Percentiles rank a stretch among this genome's conserved stretches.
Conservation (phyloP, 2,113 vertebrate genomes). For the Egretta garzetta region DNA sequence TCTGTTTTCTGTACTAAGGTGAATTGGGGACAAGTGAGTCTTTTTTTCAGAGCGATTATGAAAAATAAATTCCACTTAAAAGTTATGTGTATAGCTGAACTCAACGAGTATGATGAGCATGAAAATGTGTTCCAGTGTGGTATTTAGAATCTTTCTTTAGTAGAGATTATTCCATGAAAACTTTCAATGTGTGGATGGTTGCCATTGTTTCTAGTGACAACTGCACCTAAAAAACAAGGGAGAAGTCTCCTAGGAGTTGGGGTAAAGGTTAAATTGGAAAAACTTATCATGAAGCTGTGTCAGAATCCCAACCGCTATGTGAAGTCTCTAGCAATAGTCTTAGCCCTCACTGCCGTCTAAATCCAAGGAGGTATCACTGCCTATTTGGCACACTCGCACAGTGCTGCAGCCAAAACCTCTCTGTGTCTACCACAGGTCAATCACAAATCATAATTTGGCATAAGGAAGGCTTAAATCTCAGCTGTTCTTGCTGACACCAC, state of each 20-base stretch:
- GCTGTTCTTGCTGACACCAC: neutral
- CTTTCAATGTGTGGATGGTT: neutral
- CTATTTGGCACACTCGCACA: neutral
- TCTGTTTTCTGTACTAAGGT: neutral
- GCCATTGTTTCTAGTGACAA: neutral
- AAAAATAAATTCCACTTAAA: neutral
- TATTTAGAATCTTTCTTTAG: neutral
- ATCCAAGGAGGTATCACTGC: neutral
- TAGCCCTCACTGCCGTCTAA: neutral
- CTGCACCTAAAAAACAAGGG: neutral
- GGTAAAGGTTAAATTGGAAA: neutral
- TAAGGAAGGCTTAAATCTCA: neutral
- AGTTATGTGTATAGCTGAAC: neutral
- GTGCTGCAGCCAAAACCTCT: neutral
- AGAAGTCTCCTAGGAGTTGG: neutral
- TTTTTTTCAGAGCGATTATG: neutral
- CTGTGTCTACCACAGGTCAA: neutral
- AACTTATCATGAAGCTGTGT: neutral
- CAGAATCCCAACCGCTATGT: neutral
- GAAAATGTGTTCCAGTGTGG: neutral
- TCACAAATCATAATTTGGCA: neutral
- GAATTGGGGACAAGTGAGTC: neutral
- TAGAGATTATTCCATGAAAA: neutral
- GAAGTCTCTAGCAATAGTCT: neutral
- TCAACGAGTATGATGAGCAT: neutral